Conservation (phyloP, 2,797 vertebrate species). For the Dendrocincla tyrannina region DNA sequence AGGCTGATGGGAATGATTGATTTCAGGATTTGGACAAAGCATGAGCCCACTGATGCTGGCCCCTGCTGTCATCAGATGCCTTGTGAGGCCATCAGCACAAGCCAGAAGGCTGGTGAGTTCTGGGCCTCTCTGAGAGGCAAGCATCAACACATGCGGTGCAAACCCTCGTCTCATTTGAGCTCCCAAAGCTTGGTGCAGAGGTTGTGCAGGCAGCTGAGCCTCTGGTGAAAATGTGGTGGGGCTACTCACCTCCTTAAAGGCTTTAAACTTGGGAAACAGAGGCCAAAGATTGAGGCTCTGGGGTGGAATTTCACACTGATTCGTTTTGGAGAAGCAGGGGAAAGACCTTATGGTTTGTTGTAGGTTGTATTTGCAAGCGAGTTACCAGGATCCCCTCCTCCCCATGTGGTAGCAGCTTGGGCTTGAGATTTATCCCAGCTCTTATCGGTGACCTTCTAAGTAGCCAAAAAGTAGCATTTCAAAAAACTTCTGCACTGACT, state of each 20-base stretch:
- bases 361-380: neutral
- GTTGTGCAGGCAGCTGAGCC: neutral
- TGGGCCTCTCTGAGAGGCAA: neutral
- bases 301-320: neutral
- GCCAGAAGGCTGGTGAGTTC: neutral
- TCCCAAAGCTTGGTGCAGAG: neutral
- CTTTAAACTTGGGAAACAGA: neutral
- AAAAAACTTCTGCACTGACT: neutral
- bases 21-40: neutral
- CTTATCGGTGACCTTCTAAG: neutral
- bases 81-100: neutral
- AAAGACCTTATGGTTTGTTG: neutral
- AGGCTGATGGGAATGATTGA: neutral
- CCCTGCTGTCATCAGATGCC: neutral
- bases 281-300: neutral
- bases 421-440: neutral
- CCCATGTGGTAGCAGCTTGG: neutral
- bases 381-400: neutral
- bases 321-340: neutral
- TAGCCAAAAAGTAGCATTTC: neutral
- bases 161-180: neutral
- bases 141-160: fast-evolving
- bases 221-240: neutral
- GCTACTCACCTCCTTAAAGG: neutral
- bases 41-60: neutral